Conservation (phyloP, 2,113 vertebrate species). For the Pterophyllum scalare region DNA sequence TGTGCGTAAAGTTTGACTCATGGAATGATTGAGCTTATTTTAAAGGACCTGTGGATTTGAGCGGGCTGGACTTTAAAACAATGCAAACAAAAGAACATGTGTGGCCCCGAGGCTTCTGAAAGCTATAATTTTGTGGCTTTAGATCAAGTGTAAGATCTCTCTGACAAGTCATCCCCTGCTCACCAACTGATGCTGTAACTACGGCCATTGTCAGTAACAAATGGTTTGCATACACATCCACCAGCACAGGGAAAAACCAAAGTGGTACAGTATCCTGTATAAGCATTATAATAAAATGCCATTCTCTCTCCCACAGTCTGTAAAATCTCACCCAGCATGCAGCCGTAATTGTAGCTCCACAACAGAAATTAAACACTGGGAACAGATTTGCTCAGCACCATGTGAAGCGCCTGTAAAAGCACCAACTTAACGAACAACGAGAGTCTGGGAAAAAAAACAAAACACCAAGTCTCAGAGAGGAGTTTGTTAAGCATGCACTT, state of each 20-base stretch:
- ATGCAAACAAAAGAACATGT: neutral
- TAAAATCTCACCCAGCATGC: slow-evolving; percentile 64
- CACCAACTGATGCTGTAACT: neutral
- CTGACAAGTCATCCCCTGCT: slow-evolving; percentile 1
- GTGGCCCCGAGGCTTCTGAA: neutral
- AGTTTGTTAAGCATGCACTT: slow-evolving; percentile 59
- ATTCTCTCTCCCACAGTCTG: slow-evolving; percentile 62
- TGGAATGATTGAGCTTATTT: neutral
- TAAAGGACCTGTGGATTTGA: neutral
- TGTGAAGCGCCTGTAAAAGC: slow-evolving; percentile 41
- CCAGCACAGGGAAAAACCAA: neutral
- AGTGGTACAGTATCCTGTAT: slow-evolving; percentile 13
- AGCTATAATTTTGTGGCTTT: slow-evolving; percentile 10
- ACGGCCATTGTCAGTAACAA: neutral
- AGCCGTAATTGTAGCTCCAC: slow-evolving; percentile 64
- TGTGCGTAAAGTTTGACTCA: neutral
- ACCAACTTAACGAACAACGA: slow-evolving; percentile 23
- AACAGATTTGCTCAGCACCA: slow-evolving; percentile 29
- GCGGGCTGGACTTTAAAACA: neutral
- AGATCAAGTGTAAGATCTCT: neutral
- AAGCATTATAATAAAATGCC: slow-evolving; percentile 26
- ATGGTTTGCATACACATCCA: neutral
- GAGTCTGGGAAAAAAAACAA: slow-evolving; percentile 9
- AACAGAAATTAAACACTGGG: slow-evolving; percentile 62
- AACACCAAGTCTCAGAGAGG: slow-evolving; percentile 5